Conservation (phyloP, 2,797 vertebrate genomes). For the Agapornis canus region DNA sequence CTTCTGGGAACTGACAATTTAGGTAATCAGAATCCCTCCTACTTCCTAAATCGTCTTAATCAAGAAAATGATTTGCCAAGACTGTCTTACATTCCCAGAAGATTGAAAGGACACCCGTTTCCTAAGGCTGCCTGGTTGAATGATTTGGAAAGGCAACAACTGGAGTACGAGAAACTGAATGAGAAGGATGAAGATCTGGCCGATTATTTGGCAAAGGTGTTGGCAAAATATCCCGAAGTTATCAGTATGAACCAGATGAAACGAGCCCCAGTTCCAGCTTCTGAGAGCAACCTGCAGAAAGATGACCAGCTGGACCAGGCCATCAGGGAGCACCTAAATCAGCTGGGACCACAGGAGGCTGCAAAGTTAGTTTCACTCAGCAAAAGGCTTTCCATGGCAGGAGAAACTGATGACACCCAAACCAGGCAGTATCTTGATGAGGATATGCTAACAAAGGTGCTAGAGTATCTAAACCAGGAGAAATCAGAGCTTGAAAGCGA, state of each 20-base stretch:
- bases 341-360: slow-evolving; percentile 77
- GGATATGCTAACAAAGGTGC: slow-evolving; percentile 87
- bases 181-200: slow-evolving; percentile 88
- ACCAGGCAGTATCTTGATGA: slow-evolving; percentile 84
- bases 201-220: slow-evolving; percentile 86
- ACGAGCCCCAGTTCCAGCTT: slow-evolving; percentile 74
- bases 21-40: slow-evolving; percentile 80
- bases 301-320: slow-evolving; percentile 80
- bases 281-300: slow-evolving; percentile 71
- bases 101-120: slow-evolving; percentile 72
- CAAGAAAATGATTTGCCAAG: slow-evolving; percentile 77
- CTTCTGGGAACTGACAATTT: slow-evolving; percentile 83
- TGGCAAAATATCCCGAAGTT: slow-evolving; percentile 84
- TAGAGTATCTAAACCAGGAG: slow-evolving; percentile 89
- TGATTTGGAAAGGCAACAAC: slow-evolving; percentile 82
- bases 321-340: slow-evolving; percentile 83
- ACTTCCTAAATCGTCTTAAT: slow-evolving; percentile 79
- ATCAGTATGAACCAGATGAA: slow-evolving; percentile 78
- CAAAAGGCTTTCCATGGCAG: slow-evolving; percentile 76
- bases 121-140: slow-evolving; percentile 73
- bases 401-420: slow-evolving; percentile 71
- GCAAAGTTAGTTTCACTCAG: slow-evolving; percentile 69
- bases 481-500: slow-evolving; percentile 83
- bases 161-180: slow-evolving; percentile 79
- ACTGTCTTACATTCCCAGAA: slow-evolving; percentile 72